These are phyloP conservation scores for Naso thynnoides DNA, from an alignment of 2,797 vertebrate genomes.

Conservation along the genomic window DNA sequence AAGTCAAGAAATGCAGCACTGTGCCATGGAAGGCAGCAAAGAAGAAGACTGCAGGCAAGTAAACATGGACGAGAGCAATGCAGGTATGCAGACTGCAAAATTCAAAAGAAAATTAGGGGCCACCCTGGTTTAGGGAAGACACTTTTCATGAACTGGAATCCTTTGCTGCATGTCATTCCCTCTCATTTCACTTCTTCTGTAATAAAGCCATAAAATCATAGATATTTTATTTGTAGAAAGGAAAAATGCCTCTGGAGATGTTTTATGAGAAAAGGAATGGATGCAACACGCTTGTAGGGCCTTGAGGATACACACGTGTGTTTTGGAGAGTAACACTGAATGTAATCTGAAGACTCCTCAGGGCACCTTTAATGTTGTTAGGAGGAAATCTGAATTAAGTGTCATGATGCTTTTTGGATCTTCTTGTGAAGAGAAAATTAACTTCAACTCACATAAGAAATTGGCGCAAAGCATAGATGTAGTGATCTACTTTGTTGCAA, in stretches of 20 bases:
- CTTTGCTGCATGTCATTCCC: not conserved
- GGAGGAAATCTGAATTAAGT: not conserved
- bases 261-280: not conserved
- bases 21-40: not conserved
- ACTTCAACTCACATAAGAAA: not conserved
- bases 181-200: not conserved
- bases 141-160: no score
- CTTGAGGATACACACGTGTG: not conserved
- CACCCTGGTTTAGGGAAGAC: not conserved
- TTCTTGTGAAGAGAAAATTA: not conserved
- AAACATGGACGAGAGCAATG: not conserved
- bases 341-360: conserved; percentile 7
- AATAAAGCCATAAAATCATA: not conserved
- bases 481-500: not conserved
- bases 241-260: not conserved
- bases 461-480: not conserved
- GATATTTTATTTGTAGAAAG: not conserved
- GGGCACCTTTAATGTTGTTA: conserved; percentile 1
- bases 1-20: not conserved
- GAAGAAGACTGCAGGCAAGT: not conserved
- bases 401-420: not conserved
- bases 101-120: no score
- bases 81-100: not conserved
- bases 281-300: not conserved
- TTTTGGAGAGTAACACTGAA: not conserved